These are phyloP conservation scores for Bufo bufo DNA, from an alignment of 2,113 vertebrate genomes.

Conservation along the genomic window DNA sequence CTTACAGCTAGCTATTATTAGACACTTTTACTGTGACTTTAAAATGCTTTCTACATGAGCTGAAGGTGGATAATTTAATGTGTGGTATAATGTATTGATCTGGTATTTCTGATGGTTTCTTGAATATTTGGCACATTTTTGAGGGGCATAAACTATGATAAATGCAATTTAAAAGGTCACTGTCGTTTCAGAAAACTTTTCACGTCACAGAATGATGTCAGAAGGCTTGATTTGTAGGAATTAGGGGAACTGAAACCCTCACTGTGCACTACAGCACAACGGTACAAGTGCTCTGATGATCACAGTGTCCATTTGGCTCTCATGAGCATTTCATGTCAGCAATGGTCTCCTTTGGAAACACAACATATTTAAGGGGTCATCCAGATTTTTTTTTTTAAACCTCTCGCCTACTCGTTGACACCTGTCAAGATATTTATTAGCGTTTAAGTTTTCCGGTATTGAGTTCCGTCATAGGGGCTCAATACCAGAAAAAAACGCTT, in stretches of 20 bases:
- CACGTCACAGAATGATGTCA: not conserved
- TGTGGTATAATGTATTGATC: not conserved
- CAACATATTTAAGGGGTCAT: too few relatives aligned
- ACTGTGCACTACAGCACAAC: not conserved
- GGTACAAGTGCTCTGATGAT: not conserved
- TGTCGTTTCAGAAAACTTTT: not conserved
- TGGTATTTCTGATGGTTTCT: not conserved
- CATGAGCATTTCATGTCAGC: not conserved
- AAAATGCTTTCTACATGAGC: not conserved
- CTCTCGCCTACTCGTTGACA: too few relatives aligned
- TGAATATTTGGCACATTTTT: not conserved
- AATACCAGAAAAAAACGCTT: too few relatives aligned
- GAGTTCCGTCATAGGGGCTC: too few relatives aligned
- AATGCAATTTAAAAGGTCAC: not conserved
- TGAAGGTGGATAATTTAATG: not conserved
- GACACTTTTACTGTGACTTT: not conserved
- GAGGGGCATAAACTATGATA: not conserved
- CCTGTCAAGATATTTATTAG: too few relatives aligned
- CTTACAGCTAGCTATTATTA: not conserved
- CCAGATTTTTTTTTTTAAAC: too few relatives aligned
- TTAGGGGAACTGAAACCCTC: not conserved
- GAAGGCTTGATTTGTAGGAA: not conserved
- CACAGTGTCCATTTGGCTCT: not conserved
- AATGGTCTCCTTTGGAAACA: not conserved
- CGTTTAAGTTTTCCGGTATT: too few relatives aligned